Evolutionary conservation across 2,113 vertebrate species (phyloP).

Genomic region (Chlamydotis undulata): DNA sequence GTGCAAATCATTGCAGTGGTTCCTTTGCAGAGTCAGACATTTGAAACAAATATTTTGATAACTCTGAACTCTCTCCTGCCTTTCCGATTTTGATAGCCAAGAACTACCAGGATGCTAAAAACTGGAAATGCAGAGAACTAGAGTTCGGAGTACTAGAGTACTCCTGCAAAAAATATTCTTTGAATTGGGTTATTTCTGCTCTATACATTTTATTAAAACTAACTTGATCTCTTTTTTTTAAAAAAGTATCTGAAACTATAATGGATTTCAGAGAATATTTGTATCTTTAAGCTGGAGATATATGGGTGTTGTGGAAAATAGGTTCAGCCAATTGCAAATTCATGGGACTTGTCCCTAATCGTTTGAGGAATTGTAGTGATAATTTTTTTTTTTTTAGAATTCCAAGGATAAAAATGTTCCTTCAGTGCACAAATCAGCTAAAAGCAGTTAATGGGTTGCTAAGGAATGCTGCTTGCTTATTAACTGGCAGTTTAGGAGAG

Average conservation of each 20-base stretch:
- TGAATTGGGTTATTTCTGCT: background rate
- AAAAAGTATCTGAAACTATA: background rate
- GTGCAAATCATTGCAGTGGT: background rate
- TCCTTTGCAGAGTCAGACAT: background rate
- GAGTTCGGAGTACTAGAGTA: too few species aligned
- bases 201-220: background rate
- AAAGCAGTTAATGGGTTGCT: conserved; percentile 19
- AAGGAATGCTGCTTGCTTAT: conserved; percentile 2
- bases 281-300: background rate
- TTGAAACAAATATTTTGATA: background rate
- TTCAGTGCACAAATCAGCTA: background rate
- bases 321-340: background rate
- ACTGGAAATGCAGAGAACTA: background rate
- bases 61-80: background rate
- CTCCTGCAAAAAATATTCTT: background rate
- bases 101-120: background rate
- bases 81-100: background rate
- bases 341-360: background rate
- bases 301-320: background rate
- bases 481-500: background rate
- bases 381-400: background rate
- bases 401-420: background rate
- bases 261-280: background rate
- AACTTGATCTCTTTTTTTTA: background rate
- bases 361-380: background rate